Base-by-base conservation (phyloP, 2,888 invertebrate species). In the Hydropsyche betteni region DNA sequence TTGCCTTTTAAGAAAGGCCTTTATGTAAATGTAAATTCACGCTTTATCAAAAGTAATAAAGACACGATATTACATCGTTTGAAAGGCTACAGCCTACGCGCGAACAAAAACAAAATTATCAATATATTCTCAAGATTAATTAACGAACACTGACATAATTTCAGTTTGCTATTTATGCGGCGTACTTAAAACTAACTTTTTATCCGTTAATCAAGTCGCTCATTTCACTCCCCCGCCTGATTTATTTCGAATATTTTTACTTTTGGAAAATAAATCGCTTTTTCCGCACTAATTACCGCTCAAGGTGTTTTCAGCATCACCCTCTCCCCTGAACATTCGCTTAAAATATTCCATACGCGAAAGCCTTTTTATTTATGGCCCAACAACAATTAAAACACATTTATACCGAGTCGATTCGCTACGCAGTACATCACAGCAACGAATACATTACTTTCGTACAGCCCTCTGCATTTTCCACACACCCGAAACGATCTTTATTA, bases 311-410 rank as follows among this genome's bases (percentile, higher is more conserved):
- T 36, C 64, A 36, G 1, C 16, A 36, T 64, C 7, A 24, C 36
- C 33, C 64, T 10, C 64, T 34, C 33, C 64, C 44, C 36, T 36
- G 4, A 44, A 44, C 5, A 12, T 36, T 36, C 64, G 64, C 12
- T 36, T 36, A 5, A 64, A 64, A 64, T 58, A 64, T 64, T 64
- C 64, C 34, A n/a, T 36, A n/a, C 64, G 64, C 64, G 36, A 64
- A 64, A 64, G 64, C 64, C 36, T 64, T 64, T 64, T 64, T 64
- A 64, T 64, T 64, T 64, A 64, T 36, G 64, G n/a, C 5, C 64
- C 36, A 8, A 36, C 36, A 61, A 61, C 61, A 64, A 64, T 64
- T 64, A 64, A 64, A 64, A 64, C 64, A 36, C n/a, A 36, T 36
- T 64, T 34, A 64, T 64, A 36, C 36, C 33, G 36, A 34, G 36